These are phyloP conservation scores for Terrapene triunguis DNA, from an alignment of 2,113 vertebrate genomes.

Conservation along the genomic window DNA sequence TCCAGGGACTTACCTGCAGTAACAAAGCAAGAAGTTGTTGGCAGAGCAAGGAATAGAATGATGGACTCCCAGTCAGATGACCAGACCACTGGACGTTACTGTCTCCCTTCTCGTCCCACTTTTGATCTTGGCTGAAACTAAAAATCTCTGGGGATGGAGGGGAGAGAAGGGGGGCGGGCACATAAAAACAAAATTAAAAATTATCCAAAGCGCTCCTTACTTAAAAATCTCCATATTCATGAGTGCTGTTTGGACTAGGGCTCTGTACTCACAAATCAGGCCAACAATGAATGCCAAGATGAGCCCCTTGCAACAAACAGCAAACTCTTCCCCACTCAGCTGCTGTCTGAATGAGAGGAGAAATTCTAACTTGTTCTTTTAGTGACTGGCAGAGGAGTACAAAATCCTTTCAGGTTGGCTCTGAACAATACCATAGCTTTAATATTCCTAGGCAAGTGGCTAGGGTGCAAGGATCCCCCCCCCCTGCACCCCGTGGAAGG, in stretches of 20 bases:
- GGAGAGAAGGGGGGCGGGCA: too few relatives aligned
- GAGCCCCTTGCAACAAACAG: neutral
- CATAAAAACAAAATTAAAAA: slow-evolving; percentile 8
- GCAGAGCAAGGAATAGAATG: neutral
- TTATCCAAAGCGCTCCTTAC: neutral
- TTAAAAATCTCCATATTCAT: neutral
- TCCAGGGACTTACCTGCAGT: neutral
- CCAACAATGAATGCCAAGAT: neutral
- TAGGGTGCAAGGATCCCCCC: neutral
- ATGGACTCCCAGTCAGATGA: neutral
- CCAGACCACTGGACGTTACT: neutral
- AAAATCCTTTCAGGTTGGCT: neutral
- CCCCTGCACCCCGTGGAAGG: neutral
- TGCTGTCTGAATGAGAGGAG: neutral
- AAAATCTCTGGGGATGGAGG: neutral
- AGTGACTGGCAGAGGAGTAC: neutral
- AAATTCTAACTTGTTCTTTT: neutral
- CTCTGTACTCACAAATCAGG: neutral
- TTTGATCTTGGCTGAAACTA: neutral
- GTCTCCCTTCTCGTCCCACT: neutral
- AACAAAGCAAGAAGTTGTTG: neutral
- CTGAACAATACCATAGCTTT: neutral
- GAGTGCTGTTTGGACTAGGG: neutral
- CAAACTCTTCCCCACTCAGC: neutral
- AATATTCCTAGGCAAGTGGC: neutral